These are phyloP conservation scores for Oxygymnocypris stewartii DNA, from an alignment of 2,113 vertebrate species.

Conservation along the genomic window DNA sequence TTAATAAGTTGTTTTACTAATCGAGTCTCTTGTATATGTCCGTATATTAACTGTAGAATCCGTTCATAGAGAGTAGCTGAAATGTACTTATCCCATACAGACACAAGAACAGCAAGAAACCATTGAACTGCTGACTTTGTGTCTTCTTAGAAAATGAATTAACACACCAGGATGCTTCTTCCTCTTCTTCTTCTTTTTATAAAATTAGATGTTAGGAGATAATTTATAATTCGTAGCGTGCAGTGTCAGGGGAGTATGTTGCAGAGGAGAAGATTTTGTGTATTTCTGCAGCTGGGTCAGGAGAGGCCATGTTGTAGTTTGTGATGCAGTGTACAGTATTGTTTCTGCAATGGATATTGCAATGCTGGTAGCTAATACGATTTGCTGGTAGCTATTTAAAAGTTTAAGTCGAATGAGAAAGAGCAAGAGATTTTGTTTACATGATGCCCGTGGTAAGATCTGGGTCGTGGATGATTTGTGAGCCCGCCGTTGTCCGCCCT, in stretches of 20 bases:
- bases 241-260: constrained; percentile 48
- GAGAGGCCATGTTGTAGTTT: constrained; percentile 50
- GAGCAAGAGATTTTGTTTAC: constrained; percentile 63
- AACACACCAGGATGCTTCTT: constrained; percentile 38
- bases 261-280: constrained; percentile 45
- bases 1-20: neutral
- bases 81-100: constrained; percentile 12
- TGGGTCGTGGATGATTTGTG: constrained; percentile 43
- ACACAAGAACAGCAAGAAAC: neutral
- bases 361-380: constrained; percentile 60
- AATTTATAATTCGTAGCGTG: constrained; percentile 49
- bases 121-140: constrained; percentile 38
- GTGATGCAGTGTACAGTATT: constrained; percentile 69
- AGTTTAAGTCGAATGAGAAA: constrained; percentile 38
- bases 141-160: constrained; percentile 42
- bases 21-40: neutral
- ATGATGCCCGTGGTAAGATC: constrained; percentile 56
- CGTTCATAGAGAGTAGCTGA: neutral
- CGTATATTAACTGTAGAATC: neutral
- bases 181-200: constrained; percentile 24
- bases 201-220: constrained; percentile 43
- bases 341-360: constrained; percentile 70
- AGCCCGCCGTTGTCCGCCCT: constrained; percentile 35
- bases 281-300: constrained; percentile 45
- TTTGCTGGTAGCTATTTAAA: constrained; percentile 57